Conservation (phyloP, 2,797 vertebrate species). For the Hybognathus amarus region DNA sequence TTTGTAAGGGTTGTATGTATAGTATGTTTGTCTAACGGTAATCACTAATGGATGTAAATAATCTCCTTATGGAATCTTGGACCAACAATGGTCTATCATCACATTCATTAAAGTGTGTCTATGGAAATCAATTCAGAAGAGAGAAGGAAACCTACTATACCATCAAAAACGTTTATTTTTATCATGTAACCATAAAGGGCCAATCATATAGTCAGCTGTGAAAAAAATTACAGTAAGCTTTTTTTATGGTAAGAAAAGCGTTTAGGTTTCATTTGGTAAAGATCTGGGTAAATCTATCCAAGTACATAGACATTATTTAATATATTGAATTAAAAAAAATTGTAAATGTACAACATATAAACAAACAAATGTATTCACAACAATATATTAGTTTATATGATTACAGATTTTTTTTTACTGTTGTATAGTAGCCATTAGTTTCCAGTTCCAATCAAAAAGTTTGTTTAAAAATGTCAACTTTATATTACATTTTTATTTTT, state of each 20-base stretch:
- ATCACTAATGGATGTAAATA: conserved; percentile 22
- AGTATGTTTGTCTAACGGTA: conserved; percentile 38
- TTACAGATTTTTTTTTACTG: neutral
- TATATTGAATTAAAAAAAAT: neutral
- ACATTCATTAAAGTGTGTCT: neutral
- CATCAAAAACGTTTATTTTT: neutral
- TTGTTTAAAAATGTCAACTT: neutral
- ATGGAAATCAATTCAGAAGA: conserved; percentile 2
- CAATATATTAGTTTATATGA: neutral
- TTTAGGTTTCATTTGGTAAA: neutral
- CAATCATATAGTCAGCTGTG: neutral
- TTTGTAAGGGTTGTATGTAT: neutral
- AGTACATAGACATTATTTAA: neutral
- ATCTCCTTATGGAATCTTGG: conserved; percentile 16
- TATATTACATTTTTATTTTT: neutral
- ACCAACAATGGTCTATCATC: conserved; percentile 33
- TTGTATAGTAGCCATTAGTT: too few species aligned
- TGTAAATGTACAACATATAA: too few species aligned
- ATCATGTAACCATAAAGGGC: neutral
- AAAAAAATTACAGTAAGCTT: neutral
- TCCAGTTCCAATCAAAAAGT: too few species aligned
- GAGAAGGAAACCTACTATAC: conserved; percentile 16
- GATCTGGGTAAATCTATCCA: neutral
- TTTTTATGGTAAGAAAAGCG: neutral
- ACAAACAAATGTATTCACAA: neutral